These are phyloP conservation scores for Chrysochloris asiatica DNA, from an alignment of 2,113 vertebrate species.

Conservation along the genomic window DNA sequence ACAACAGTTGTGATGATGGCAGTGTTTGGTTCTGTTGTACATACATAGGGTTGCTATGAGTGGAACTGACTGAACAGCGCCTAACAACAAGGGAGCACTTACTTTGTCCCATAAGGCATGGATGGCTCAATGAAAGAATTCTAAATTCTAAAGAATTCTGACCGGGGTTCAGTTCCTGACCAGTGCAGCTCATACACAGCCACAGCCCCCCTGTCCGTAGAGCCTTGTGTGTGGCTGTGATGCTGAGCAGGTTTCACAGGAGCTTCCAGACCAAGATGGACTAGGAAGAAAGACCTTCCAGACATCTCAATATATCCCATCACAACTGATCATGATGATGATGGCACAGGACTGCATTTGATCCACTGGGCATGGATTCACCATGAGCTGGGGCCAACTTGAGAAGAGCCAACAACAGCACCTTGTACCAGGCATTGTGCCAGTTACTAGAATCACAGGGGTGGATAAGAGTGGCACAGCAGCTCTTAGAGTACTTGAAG, in stretches of 20 bases:
- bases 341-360: background rate
- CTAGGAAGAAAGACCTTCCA: background rate
- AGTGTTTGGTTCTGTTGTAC: no score
- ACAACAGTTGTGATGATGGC: no score
- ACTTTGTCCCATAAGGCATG: background rate
- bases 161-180: background rate
- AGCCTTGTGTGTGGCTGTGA: background rate
- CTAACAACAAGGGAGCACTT: no score
- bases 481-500: no score
- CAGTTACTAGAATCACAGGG: no score
- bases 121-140: background rate
- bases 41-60: no score
- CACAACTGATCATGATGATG: background rate
- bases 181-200: background rate
- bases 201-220: background rate
- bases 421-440: no score
- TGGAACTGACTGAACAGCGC: no score
- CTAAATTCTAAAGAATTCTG: background rate
- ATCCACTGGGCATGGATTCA: background rate
- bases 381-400: no score
- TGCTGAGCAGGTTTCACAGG: background rate
- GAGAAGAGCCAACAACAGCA: no score
- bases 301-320: background rate
- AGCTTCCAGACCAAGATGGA: background rate
- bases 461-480: no score